phyloP scores from a whole-genome alignment of 2,797 vertebrate species.

The Thaleichthys pacificus region DNA sequence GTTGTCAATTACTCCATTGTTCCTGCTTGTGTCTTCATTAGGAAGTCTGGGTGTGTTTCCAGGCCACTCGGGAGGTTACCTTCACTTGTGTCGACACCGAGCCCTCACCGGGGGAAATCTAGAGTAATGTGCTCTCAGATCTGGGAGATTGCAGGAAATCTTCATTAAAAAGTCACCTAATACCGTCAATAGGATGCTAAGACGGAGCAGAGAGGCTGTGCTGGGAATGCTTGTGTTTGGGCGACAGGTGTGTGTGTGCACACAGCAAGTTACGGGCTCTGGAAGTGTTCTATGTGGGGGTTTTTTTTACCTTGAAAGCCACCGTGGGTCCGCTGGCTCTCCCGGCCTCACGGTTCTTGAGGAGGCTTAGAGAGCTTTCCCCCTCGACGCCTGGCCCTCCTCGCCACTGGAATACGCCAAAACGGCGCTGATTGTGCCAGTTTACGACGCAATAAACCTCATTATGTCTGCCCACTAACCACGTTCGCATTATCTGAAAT shows the following conservation, averaged over 20 bases:
- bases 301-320: no score
- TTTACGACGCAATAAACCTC: conserved; percentile 74
- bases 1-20: conserved; percentile 66
- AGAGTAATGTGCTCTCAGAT: conserved; percentile 53
- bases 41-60: conserved; percentile 58
- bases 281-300: neutral
- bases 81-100: conserved; percentile 46
- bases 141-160: conserved; percentile 52
- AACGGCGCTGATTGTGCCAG: conserved; percentile 62
- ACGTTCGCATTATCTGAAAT: conserved; percentile 71
- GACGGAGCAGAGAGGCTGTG: conserved; percentile 28
- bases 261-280: no score
- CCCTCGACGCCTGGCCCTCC: conserved; percentile 53
- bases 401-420: conserved; percentile 60
- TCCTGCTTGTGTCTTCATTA: conserved; percentile 61
- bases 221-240: neutral
- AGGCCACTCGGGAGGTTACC: conserved; percentile 54
- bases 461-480: conserved; percentile 75
- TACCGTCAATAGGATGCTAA: conserved; percentile 46
- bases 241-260: conserved; percentile 2
- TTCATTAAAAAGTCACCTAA: conserved; percentile 63
- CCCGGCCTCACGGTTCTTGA: conserved; percentile 37
- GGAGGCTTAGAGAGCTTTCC: conserved; percentile 52
- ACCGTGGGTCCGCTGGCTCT: conserved; percentile 6
- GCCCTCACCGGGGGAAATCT: conserved; percentile 55